These are phyloP conservation scores for Anguilla marmorata DNA, from an alignment of 2,797 vertebrate genomes.

Conservation along the genomic window DNA sequence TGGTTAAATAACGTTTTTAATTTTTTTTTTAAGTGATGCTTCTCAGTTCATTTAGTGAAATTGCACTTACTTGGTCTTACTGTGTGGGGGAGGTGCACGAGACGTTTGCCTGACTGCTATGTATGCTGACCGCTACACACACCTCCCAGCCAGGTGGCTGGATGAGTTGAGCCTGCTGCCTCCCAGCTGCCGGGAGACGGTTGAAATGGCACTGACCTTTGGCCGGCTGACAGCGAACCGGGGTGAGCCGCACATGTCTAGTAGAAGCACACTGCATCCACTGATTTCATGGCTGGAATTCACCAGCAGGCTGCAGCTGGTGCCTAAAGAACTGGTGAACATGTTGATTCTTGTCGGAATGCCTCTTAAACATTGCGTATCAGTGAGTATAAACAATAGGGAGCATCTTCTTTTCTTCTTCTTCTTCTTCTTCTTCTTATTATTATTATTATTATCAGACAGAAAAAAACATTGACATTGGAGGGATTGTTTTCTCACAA, in stretches of 20 bases:
- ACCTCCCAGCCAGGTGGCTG: too few relatives aligned
- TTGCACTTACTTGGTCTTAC: too few relatives aligned
- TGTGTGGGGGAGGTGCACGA: too few relatives aligned
- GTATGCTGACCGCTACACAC: too few relatives aligned
- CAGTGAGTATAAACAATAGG: not conserved
- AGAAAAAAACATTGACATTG: too few relatives aligned
- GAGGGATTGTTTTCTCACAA: too few relatives aligned
- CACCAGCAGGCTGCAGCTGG: not conserved
- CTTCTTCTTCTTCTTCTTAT: not conserved
- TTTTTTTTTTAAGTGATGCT: too few relatives aligned
- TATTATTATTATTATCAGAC: not conserved
- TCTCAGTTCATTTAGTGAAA: too few relatives aligned
- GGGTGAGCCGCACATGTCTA: not conserved
- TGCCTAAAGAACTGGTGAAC: not conserved
- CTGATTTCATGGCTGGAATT: not conserved
- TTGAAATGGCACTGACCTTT: not conserved
- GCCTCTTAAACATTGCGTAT: too few relatives aligned
- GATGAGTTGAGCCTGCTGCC: not conserved
- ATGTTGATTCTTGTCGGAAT: not conserved
- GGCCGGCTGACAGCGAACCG: not conserved
- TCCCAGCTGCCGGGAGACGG: not conserved
- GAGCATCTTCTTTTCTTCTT: not conserved
- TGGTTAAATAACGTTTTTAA: too few relatives aligned
- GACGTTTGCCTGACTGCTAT: too few relatives aligned
- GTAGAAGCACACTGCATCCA: not conserved